A percentile compares a stretch with the other conserved stretches of the same genome.
phyloP scores from a whole-genome alignment of 2,888 invertebrate species.

The Stegophylla sp. region DNA sequence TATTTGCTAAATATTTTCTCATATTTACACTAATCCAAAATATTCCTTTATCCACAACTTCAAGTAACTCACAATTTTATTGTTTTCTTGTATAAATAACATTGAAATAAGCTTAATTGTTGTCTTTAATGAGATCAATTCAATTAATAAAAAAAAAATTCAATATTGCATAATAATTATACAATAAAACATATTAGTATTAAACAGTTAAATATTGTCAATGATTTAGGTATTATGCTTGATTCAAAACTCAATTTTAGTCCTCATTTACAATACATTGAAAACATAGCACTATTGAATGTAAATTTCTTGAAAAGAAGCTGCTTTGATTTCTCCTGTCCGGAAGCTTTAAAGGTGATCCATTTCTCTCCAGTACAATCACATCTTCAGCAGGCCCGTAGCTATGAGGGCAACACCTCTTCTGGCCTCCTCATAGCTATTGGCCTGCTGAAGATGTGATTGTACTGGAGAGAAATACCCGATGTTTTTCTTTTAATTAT shows the following conservation, averaged over 20 bases:
- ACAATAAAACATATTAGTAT: not conserved
- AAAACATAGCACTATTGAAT: not conserved
- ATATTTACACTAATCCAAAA: not conserved
- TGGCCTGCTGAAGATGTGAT: no score
- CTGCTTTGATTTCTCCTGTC: no score
- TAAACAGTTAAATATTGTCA: not conserved
- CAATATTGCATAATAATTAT: not conserved
- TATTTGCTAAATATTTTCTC: slow-evolving; percentile 9
- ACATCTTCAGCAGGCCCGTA: no score
- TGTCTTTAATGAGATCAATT: not conserved
- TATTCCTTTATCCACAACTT: not conserved
- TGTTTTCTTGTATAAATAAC: no score
- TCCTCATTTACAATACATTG: not conserved
- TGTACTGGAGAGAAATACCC: no score
- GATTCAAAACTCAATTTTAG: not conserved
- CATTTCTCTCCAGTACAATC: no score
- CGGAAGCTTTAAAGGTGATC: no score
- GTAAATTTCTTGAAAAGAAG: no score
- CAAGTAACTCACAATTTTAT: not conserved
- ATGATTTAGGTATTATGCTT: not conserved
- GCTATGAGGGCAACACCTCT: no score
- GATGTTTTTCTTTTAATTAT: no score
- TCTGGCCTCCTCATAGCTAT: no score
- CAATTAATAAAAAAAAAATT: not conserved
- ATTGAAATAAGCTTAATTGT: no score